phyloP scores from a whole-genome alignment of 2,888 invertebrate species.

The Rhabditophanes sp. region DNA sequence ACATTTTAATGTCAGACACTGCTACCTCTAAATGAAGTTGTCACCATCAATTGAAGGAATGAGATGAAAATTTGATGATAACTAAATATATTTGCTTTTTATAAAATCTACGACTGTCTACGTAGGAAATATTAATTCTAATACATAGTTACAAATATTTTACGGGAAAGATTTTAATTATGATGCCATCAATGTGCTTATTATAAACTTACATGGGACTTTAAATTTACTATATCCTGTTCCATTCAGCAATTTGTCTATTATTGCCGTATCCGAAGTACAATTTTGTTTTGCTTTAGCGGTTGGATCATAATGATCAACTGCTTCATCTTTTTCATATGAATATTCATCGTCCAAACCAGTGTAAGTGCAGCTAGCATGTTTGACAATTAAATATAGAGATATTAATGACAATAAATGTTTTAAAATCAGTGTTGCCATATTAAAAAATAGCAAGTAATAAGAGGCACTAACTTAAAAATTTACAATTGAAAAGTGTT shows the following conservation, averaged over 20 bases:
- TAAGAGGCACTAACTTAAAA: no score
- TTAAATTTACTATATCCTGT: constrained; percentile 44
- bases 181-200: constrained; percentile 3
- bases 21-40: not conserved
- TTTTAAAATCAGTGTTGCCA: no score
- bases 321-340: no score
- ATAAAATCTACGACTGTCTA: not conserved
- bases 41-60: not conserved
- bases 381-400: no score
- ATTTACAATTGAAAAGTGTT: no score
- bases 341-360: no score
- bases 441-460: no score
- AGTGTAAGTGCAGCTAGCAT: no score
- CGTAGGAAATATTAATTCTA: not conserved
- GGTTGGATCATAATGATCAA: no score
- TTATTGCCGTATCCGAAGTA: constrained; percentile 35
- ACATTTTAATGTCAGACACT: no score
- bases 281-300: constrained; percentile 18
- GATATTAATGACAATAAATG: no score
- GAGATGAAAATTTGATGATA: not conserved
- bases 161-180: not conserved
- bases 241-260: constrained; percentile 39
- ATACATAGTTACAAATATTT: not conserved
- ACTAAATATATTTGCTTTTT: not conserved
- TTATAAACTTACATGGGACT: constrained; percentile 30